A percentile compares a stretch with the other conserved stretches of the same genome.
phyloP scores from a whole-genome alignment of 2,888 invertebrate species.

The Apamea anceps region DNA sequence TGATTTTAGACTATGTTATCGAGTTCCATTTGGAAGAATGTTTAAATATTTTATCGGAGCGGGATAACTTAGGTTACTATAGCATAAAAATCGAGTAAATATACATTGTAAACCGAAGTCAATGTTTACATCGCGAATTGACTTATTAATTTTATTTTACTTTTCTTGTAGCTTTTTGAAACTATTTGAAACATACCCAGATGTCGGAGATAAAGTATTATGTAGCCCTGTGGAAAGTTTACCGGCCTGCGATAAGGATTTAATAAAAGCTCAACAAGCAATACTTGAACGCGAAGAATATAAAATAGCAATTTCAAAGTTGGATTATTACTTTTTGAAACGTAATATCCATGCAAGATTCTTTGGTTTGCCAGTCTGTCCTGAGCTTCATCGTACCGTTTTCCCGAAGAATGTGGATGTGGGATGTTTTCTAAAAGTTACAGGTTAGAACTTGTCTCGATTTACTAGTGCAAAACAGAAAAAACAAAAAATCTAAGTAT shows the following conservation, averaged over 20 bases:
- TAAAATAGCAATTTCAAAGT: constrained; percentile 75
- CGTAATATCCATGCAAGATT: constrained; percentile 92
- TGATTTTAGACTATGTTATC: constrained; percentile 90
- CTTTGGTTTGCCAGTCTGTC: constrained; percentile 92
- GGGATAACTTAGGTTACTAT: constrained; percentile 91
- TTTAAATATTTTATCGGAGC: constrained; percentile 90
- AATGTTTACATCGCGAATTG: constrained; percentile 13
- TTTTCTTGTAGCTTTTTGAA: constrained; percentile 91
- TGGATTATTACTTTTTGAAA: constrained; percentile 87
- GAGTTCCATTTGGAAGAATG: constrained; percentile 91
- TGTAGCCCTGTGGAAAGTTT: constrained; percentile 91
- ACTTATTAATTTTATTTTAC: not conserved
- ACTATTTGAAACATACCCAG: constrained; percentile 92
- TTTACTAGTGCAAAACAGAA: not conserved
- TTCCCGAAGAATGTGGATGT: constrained; percentile 93
- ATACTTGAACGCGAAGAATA: constrained; percentile 85
- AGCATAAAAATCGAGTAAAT: constrained; percentile 93
- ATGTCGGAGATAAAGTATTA: constrained; percentile 92
- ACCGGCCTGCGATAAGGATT: constrained; percentile 91
- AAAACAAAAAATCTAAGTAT: no score
- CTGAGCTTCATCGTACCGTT: constrained; percentile 91
- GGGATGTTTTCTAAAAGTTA: constrained; percentile 93
- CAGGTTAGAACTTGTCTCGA: constrained; percentile 85
- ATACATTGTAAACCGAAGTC: not conserved
- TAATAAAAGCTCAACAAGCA: constrained; percentile 91